These are phyloP conservation scores for Eublepharis macularius DNA, from an alignment of 2,113 vertebrate genomes.

Conservation along the genomic window DNA sequence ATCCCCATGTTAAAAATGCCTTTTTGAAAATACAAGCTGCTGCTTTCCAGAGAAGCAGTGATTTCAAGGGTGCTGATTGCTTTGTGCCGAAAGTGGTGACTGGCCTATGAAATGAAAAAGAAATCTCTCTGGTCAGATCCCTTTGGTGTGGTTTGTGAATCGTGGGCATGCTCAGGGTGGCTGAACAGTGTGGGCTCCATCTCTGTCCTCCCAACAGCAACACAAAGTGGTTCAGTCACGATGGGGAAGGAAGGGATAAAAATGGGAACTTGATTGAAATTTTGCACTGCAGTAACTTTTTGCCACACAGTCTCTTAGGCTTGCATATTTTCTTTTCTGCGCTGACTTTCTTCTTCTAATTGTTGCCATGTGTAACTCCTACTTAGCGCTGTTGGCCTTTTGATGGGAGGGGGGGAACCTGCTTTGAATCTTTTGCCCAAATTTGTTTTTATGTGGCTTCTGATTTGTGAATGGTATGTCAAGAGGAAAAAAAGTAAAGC, in stretches of 20 bases:
- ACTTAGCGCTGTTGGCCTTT: slow-evolving; percentile 29
- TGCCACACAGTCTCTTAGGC: slow-evolving; percentile 56
- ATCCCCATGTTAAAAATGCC: slow-evolving; percentile 25
- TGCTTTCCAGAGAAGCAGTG: slow-evolving; percentile 57
- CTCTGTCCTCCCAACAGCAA: slow-evolving; percentile 52
- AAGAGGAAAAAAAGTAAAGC: neutral
- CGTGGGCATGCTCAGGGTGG: slow-evolving; percentile 51
- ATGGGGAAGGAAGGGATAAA: slow-evolving; percentile 70
- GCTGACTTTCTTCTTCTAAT: slow-evolving; percentile 45
- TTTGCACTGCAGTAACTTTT: slow-evolving; percentile 63
- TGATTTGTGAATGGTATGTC: slow-evolving; percentile 18
- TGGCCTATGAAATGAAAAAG: slow-evolving; percentile 25
- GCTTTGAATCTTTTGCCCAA: slow-evolving; percentile 45
- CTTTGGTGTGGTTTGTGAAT: slow-evolving; percentile 56
- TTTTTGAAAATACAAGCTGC: slow-evolving; percentile 61
- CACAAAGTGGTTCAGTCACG: slow-evolving; percentile 48
- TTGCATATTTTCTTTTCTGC: slow-evolving; percentile 50
- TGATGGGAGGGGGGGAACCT: slow-evolving; percentile 13
- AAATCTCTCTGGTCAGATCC: slow-evolving; percentile 45
- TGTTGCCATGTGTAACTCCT: slow-evolving; percentile 50
- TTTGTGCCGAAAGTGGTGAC: slow-evolving; percentile 44
- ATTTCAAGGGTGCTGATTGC: slow-evolving; percentile 48
- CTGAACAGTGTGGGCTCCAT: slow-evolving; percentile 41
- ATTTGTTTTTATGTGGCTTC: slow-evolving; percentile 56
- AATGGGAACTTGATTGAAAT: slow-evolving; percentile 58